Evolutionary conservation across 2,888 invertebrate species (phyloP).

Genomic region (Smittia aterrima): DNA sequence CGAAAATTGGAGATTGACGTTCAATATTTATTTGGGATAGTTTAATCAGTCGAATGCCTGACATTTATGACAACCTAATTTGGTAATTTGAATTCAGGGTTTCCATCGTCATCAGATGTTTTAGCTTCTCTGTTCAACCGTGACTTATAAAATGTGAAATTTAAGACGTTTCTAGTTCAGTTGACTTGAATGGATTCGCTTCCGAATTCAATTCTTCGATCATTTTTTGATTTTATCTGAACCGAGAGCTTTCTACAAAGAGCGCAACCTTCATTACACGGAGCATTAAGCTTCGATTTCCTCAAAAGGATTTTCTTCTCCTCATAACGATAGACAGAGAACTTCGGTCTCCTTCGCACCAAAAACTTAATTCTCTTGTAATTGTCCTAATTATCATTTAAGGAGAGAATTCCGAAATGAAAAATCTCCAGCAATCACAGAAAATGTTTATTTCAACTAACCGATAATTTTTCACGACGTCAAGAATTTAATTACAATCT

Average conservation of each 20-base stretch:
- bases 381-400: neutral
- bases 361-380: neutral
- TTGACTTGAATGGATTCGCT: neutral
- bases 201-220: neutral
- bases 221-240: neutral
- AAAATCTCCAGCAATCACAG: neutral
- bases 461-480: neutral
- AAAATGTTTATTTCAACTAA: neutral
- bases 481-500: neutral
- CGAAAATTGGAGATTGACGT: neutral
- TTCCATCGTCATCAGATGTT: no score
- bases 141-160: neutral
- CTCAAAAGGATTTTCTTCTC: neutral
- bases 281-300: conserved; percentile 30
- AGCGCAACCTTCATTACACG: conserved; percentile 29
- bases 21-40: conserved; percentile 3
- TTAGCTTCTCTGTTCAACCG: neutral
- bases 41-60: neutral
- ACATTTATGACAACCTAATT: conserved; percentile 8
- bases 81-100: neutral
- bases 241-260: neutral
- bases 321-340: neutral
- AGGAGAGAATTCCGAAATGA: neutral
- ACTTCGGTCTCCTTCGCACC: no score
- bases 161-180: neutral